Conservation (phyloP, 2,888 invertebrate species). For the Drosophila heteroneura region DNA sequence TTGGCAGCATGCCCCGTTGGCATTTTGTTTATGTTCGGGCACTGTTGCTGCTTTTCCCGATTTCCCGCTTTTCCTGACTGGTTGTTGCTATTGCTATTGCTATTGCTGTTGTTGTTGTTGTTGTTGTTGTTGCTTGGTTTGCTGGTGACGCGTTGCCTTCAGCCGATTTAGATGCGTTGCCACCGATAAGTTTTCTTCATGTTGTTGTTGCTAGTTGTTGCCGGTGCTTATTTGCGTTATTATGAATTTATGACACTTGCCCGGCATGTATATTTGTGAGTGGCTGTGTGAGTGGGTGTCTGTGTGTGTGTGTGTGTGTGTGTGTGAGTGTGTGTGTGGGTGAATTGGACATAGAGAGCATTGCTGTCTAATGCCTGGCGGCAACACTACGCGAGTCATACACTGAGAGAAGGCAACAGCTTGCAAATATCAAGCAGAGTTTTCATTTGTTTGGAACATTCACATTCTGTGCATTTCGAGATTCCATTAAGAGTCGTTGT, state of each 20-base stretch:
- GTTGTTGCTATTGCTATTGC: constrained; percentile 11
- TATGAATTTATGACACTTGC: constrained; percentile 82
- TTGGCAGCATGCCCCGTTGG: constrained; percentile 76
- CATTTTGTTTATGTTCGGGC: constrained; percentile 29
- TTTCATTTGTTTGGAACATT: not conserved
- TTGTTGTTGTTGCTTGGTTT: constrained; percentile 30
- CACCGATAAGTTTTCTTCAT: constrained; percentile 66
- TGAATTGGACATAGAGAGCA: not conserved
- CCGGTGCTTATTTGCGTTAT: constrained; percentile 83
- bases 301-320: constrained; percentile 14
- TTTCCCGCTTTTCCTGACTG: constrained; percentile 1
- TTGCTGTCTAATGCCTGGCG: not conserved
- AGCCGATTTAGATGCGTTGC: constrained; percentile 77
- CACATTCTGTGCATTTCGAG: not conserved
- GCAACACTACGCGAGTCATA: not conserved
- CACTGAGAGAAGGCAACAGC: not conserved
- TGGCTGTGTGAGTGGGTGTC: constrained; percentile 10
- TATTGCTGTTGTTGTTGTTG: not conserved
- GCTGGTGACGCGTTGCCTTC: constrained; percentile 38
- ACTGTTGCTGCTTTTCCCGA: constrained; percentile 40
- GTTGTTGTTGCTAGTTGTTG: constrained; percentile 29
- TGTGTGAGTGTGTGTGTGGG: not conserved
- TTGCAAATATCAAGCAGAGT: not conserved
- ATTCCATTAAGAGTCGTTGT: no score
- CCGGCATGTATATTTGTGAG: constrained; percentile 43